A percentile compares a stretch with the other conserved stretches of the same genome.
Evolutionary conservation across 2,888 invertebrate genomes (phyloP).

Genomic region (Acanthosepion pharaonis): DNA sequence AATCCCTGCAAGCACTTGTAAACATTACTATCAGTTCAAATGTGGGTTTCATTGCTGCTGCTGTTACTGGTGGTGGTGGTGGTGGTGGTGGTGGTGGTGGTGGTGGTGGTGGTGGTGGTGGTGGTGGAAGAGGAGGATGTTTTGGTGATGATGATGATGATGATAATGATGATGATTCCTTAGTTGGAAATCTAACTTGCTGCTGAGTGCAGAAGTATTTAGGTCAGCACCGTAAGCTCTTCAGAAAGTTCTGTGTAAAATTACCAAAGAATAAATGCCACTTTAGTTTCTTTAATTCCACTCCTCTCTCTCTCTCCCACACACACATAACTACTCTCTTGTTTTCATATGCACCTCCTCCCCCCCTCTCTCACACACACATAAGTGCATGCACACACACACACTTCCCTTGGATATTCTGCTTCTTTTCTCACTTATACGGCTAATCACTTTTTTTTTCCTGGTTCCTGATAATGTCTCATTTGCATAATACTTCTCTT

Average conservation of each 20-base stretch:
- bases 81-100: not conserved
- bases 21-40: not conserved
- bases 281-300: not conserved
- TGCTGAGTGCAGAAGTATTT: not conserved
- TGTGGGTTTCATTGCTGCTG: not conserved
- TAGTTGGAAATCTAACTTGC: not conserved
- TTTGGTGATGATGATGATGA: not conserved
- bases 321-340: not conserved
- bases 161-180: not conserved
- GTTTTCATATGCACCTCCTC: not conserved
- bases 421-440: too few relatives aligned
- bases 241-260: not conserved
- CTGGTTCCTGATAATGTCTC: too few relatives aligned
- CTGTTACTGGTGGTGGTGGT: not conserved
- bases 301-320: not conserved
- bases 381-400: too few relatives aligned
- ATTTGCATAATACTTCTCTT: not conserved
- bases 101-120: not conserved
- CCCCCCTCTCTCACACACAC: not conserved
- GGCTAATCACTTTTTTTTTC: too few relatives aligned
- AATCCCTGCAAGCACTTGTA: not conserved
- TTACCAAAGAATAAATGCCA: not conserved
- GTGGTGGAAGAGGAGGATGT: too few relatives aligned
- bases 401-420: not conserved
- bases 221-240: slow-evolving; percentile 4